Evolutionary conservation across 2,888 invertebrate species (phyloP).

Genomic region (Allacma fusca): DNA sequence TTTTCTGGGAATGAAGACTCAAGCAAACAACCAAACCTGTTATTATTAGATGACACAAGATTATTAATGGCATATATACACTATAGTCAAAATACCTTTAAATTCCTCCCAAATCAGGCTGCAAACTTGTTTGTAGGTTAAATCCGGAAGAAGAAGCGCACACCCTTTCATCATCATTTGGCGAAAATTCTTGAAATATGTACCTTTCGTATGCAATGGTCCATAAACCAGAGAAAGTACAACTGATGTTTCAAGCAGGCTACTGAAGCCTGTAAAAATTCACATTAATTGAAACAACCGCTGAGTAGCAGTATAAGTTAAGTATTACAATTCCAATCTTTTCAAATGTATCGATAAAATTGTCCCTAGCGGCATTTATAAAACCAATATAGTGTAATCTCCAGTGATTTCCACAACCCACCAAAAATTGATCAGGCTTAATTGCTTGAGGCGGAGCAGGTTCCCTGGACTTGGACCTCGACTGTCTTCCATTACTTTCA

Average conservation of each 20-base stretch:
- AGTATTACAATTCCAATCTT: too few species aligned
- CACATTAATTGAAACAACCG: too few species aligned
- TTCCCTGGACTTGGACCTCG: constrained; percentile 33
- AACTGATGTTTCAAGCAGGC: constrained; percentile 23
- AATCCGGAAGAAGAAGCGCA: constrained; percentile 38
- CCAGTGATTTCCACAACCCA: background rate
- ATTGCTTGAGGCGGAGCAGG: background rate
- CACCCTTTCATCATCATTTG: constrained; percentile 34
- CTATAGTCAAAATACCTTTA: constrained; percentile 35
- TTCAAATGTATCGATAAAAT: too few species aligned
- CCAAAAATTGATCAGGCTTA: constrained; percentile 30
- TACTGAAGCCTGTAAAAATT: constrained; percentile 15
- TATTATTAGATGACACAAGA: too few species aligned
- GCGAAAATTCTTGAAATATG: constrained; percentile 16
- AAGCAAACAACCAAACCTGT: too few species aligned
- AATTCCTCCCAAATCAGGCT: constrained; percentile 21
- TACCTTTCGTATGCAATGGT: constrained; percentile 42
- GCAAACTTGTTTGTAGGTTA: constrained; percentile 37
- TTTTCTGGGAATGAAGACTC: too few species aligned
- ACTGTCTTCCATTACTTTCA: constrained; percentile 2
- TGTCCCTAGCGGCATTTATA: too few species aligned
- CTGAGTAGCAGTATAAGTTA: too few species aligned
- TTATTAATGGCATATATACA: too few species aligned
- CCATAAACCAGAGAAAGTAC: constrained; percentile 35
- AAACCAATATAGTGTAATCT: too few species aligned